Evolutionary conservation across 2,113 vertebrate genomes (phyloP).

Genomic region (Callospermophilus lateralis): DNA sequence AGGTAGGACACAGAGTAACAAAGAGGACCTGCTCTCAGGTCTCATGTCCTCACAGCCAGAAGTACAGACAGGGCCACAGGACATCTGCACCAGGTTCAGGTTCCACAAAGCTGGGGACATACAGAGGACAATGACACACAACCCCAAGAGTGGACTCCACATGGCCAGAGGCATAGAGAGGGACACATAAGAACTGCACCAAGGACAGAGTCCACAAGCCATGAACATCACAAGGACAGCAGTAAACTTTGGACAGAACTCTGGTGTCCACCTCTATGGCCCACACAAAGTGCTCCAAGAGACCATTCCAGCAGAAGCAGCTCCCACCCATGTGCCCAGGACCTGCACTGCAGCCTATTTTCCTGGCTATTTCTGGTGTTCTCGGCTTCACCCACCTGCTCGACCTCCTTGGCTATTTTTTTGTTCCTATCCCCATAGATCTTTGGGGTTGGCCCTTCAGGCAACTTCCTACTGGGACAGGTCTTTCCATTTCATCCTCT

Average conservation of each 20-base stretch:
- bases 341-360: background rate
- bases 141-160: no score
- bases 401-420: no score
- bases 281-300: background rate
- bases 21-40: background rate
- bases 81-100: background rate
- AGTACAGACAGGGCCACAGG: background rate
- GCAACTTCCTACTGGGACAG: background rate
- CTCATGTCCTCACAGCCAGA: background rate
- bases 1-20: background rate
- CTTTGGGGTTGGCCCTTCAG: no score
- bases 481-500: background rate
- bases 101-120: background rate
- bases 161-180: background rate
- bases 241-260: background rate
- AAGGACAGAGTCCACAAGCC: background rate
- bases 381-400: no score
- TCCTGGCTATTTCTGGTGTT: background rate
- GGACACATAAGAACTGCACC: no score
- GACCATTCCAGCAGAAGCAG: rapidly evolving
- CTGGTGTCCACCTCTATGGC: background rate
- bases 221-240: background rate
- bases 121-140: background rate
- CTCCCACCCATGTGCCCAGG: background rate
- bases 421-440: background rate